A percentile compares a stretch with the other conserved stretches of the same genome.
Evolutionary conservation across 2,113 vertebrate genomes (phyloP).

Genomic region (Corythoichthys haematopterus): DNA sequence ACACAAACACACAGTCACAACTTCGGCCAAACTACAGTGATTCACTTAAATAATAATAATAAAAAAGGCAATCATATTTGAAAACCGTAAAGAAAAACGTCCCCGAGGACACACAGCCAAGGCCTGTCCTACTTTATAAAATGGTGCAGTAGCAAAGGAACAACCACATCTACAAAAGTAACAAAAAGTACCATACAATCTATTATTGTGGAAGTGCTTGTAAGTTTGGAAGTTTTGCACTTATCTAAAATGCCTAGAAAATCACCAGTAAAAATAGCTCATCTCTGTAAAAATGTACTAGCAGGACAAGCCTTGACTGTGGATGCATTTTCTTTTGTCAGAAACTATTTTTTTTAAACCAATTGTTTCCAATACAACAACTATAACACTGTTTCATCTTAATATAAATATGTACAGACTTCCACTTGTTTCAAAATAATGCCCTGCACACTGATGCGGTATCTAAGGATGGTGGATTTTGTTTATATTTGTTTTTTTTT

Average conservation of each 20-base stretch:
- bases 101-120: conserved; percentile 69
- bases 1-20: conserved; percentile 77
- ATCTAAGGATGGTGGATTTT: conserved; percentile 45
- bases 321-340: conserved; percentile 31
- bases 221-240: conserved; percentile 67
- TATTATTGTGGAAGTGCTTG: conserved; percentile 73
- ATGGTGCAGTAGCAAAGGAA: conserved; percentile 69
- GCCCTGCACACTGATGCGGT: conserved; percentile 70
- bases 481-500: neutral
- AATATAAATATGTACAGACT: conserved; percentile 78
- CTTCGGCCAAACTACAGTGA: conserved; percentile 66
- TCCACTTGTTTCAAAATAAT: conserved; percentile 72
- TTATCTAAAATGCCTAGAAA: conserved; percentile 73
- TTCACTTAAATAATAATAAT: conserved; percentile 41
- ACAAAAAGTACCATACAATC: conserved; percentile 68
- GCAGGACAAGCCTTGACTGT: conserved; percentile 76
- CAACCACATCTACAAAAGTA: conserved; percentile 71
- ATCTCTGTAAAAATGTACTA: conserved; percentile 77
- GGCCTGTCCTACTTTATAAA: conserved; percentile 74
- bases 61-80: conserved; percentile 12
- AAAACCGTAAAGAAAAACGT: conserved; percentile 32
- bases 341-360: conserved; percentile 19
- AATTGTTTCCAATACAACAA: conserved; percentile 70
- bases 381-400: conserved; percentile 71
- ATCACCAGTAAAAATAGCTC: conserved; percentile 80